Base-by-base conservation (phyloP, 2,888 invertebrate genomes). In the Pachymerium ferrugineum region DNA sequence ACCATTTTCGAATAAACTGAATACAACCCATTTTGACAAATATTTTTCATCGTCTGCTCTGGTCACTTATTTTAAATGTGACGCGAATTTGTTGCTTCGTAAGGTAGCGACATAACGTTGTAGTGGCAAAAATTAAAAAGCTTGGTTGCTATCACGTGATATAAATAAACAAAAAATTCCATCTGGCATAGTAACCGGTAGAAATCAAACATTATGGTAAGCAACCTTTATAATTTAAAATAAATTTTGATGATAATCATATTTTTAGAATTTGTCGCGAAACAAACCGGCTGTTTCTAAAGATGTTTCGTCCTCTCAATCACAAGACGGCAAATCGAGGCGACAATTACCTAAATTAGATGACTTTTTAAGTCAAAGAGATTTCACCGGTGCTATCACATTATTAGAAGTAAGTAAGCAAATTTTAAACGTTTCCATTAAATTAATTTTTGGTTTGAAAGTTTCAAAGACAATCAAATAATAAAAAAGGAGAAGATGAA, bases 381-480 rank as follows among this genome's bases (percentile, higher is more conserved):
- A 99, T 83, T 99, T 97, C 81, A 90, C 92, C 0, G 99, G 98
- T 8, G 97, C 96, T 0, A 86, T 96, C 22, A 95, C 97, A 0
- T 86, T 96, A 78, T 84, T 98, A 4, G 97, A 97, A 87, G 96
- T 94, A 22, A 35, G 28, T 38, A 1, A 19, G 22, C 54, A 54
- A 16, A 68, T 28, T 68, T 10, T 68, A 22, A 69, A 4, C 16
- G 5, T 3, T 8, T 22, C 30, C 3, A 62, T 62, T 10, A 62
- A 8, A 62, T 14, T 16, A 73, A 42, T 30, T 54, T 16, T 14
- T 14, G 19, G 28, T 28, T 69, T 30, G 29, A 14, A 12, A 62
- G 62, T 62, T 62, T 12, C 28, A 28, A 28, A 28, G 62, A 19
- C 22, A 62, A 19, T 6, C 4, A 14, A n/a, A n/a, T n/a, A n/a